Percentiles rank a stretch among this genome's conserved stretches.
phyloP scores from a whole-genome alignment of 2,113 vertebrate genomes.

The Pseudorhombus dupliciocellatus region DNA sequence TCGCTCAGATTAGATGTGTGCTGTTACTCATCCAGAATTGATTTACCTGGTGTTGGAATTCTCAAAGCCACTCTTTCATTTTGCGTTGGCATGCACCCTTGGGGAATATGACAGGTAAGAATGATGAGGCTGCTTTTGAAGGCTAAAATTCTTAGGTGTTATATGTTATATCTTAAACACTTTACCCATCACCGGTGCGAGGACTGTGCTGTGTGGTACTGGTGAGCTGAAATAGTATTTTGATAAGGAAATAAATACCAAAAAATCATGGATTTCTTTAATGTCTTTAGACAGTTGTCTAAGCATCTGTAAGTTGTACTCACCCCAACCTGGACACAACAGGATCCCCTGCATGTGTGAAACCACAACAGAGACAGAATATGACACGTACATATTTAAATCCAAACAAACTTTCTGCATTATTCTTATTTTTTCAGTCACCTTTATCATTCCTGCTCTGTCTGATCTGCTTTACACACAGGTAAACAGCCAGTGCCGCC shows the following conservation, averaged over 20 bases:
- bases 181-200: constrained; percentile 56
- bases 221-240: constrained; percentile 45
- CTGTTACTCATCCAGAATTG: neutral
- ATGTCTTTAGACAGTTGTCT: neutral
- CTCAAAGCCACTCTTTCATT: constrained; percentile 67
- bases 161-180: neutral
- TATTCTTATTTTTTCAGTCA: constrained; percentile 25
- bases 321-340: constrained; percentile 50
- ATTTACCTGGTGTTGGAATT: constrained; percentile 66
- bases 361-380: neutral
- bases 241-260: neutral
- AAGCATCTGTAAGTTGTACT: constrained; percentile 3
- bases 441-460: constrained; percentile 66
- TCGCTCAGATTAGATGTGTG: neutral
- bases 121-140: neutral
- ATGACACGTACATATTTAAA: neutral
- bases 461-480: constrained; percentile 66
- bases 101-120: constrained; percentile 3
- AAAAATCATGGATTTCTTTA: neutral
- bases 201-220: neutral
- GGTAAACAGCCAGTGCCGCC: constrained; percentile 55
- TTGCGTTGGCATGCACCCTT: constrained; percentile 46
- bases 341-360: constrained; percentile 40
- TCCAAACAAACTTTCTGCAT: neutral
- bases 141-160: neutral